Conservation (phyloP, 2,888 invertebrate genomes). For the Nemurella pictetii region DNA sequence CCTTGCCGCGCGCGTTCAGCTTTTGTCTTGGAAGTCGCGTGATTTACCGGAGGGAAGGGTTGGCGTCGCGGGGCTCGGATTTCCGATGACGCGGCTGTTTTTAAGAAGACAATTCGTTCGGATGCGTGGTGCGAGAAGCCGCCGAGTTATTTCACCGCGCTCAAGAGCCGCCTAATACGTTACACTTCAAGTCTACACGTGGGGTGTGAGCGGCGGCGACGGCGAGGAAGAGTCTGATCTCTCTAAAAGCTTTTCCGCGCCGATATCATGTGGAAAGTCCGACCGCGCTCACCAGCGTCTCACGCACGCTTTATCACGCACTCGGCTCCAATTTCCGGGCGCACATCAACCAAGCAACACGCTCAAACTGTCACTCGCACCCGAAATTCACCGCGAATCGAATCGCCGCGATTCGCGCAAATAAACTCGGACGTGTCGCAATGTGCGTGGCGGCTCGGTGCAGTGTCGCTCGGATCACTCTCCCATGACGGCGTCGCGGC, state of each 20-base stretch:
- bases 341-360: neutral
- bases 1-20: neutral
- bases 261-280: neutral
- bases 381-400: neutral
- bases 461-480: neutral
- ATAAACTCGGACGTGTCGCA: neutral
- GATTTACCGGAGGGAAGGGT: no score
- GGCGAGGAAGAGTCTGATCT: neutral
- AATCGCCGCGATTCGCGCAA: neutral
- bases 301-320: neutral
- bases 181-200: neutral
- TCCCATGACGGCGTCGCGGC: neutral
- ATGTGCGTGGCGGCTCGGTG: no score
- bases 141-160: neutral
- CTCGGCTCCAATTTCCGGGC: neutral
- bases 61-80: neutral
- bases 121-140: neutral
- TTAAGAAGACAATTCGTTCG: neutral
- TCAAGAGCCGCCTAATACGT: neutral
- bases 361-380: neutral
- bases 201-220: neutral
- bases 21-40: neutral
- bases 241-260: neutral
- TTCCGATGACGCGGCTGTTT: neutral
- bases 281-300: neutral